Base-by-base conservation (phyloP, 1,140 invertebrate genomes). In the Lepidurus couesii region DNA sequence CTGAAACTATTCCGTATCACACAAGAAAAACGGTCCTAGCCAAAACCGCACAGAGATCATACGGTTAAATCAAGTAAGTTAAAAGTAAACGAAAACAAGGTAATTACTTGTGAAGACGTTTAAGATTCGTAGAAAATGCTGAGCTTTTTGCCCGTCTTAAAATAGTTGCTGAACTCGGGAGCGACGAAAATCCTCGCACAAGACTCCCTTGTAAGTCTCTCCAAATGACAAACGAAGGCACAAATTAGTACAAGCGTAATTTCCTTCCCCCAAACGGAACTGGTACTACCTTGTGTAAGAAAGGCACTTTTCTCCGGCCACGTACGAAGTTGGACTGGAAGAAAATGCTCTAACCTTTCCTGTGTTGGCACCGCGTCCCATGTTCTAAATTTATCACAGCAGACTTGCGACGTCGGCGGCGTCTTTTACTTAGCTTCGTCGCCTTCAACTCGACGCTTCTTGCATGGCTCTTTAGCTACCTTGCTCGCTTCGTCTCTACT, bases 381-480 rank as follows among this genome's bases (percentile, higher is more conserved):
- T 13, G 16, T 65, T 65, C 53, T 65, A 65, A 65, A 65, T n/a
- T 65, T 65, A 65, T 21, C 53, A 7, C 53, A 65, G 53, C 53
- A 65, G 53, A 65, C 53, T 65, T 65, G 53, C 53, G 53, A 65
- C 53, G 53, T 65, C 53, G 53, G 53, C 53, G 53, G 53, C 53
- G 53, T 65, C 53, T 65, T 65, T 65, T 65, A 65, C 53, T 65
- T 65, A 65, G 53, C 53, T 65, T 65, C 53, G 53, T 65, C 53
- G 53, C 53, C 53, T 65, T 65, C 21, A 65, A 65, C 53, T 65
- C 53, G 21, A 65, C 53, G 53, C 53, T 65, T 21, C 21, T 21
- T 65, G 16, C 53, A 16, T 65, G 53, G 53, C 53, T 65, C 53
- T 65, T 65, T 65, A 65, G 53, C 53, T 65, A 65, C 53, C 53